Evolutionary conservation across 2,888 invertebrate species (phyloP).

Genomic region (Caenorhabditis sp.): DNA sequence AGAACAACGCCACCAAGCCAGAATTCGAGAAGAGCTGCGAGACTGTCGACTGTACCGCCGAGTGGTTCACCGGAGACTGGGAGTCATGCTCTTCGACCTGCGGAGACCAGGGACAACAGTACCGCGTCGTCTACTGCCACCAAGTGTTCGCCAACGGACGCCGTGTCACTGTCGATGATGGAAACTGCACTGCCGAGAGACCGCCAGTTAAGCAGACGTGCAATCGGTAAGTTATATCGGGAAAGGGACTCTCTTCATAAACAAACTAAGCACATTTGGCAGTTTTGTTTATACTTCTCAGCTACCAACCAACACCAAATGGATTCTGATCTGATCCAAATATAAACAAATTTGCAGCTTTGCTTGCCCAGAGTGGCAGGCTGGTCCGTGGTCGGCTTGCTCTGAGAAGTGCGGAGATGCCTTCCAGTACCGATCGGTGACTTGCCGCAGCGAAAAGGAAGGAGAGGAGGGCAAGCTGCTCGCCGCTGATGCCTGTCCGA

Average conservation of each 20-base stretch:
- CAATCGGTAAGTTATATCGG: slow-evolving; percentile 85
- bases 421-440: slow-evolving; percentile 84
- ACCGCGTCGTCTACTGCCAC: slow-evolving; percentile 88
- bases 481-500: slow-evolving; percentile 85
- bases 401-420: slow-evolving; percentile 89
- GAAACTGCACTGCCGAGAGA: slow-evolving; percentile 87
- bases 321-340: no score
- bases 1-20: slow-evolving; percentile 89
- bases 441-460: slow-evolving; percentile 81
- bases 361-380: slow-evolving; percentile 92
- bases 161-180: slow-evolving; percentile 88
- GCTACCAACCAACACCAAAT: slow-evolving; percentile 34
- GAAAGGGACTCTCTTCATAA: slow-evolving; percentile 2
- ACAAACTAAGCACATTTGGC: slow-evolving; percentile 18
- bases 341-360: slow-evolving; percentile 82
- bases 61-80: slow-evolving; percentile 91
- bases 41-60: slow-evolving; percentile 82
- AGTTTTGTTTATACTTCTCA: slow-evolving; percentile 41
- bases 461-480: slow-evolving; percentile 88
- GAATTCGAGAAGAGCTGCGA: slow-evolving; percentile 84
- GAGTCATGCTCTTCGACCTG: slow-evolving; percentile 90
- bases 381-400: slow-evolving; percentile 94
- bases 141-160: slow-evolving; percentile 88
- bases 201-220: slow-evolving; percentile 86
- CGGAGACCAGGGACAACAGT: slow-evolving; percentile 87